A percentile compares a stretch with the other conserved stretches of the same genome.
phyloP scores from a whole-genome alignment of 2,113 vertebrate genomes.

The Ploceus nigricollis region DNA sequence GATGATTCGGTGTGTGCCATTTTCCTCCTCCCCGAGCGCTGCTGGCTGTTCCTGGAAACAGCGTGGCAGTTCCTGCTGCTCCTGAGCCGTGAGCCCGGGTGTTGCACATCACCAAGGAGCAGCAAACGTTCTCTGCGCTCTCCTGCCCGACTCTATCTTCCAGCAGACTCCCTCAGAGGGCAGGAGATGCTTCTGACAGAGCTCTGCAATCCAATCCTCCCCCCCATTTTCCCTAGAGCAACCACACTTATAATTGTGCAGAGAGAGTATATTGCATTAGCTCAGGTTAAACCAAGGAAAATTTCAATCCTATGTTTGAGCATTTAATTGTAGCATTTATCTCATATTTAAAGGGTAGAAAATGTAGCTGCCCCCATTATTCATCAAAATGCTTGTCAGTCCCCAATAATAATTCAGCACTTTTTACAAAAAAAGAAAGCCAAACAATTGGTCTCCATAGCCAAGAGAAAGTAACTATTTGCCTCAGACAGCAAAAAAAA shows the following conservation, averaged over 20 bases:
- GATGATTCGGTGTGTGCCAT: not conserved
- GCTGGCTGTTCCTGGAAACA: not conserved
- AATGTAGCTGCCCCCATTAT: not conserved
- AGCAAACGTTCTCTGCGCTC: not conserved
- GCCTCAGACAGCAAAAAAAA: not conserved
- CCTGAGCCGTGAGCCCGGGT: not conserved
- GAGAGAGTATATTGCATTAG: not conserved
- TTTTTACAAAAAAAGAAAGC: not conserved
- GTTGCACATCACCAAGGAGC: not conserved
- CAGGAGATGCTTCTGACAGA: not conserved
- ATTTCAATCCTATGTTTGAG: not conserved
- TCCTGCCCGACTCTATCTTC: not conserved
- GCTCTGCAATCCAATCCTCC: not conserved
- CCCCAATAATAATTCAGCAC: not conserved
- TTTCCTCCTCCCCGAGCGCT: not conserved
- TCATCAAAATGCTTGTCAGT: not conserved
- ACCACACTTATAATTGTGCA: not conserved
- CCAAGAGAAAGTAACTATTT: not conserved
- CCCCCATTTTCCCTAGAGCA: not conserved
- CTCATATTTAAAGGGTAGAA: not conserved
- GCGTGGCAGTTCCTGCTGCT: not conserved
- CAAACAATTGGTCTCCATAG: not conserved
- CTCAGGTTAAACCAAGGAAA: not conserved
- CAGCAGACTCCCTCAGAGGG: not conserved
- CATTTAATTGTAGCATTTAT: not conserved